A percentile compares a stretch with the other conserved stretches of the same genome.
These are phyloP conservation scores for Rhabdomys dilectus DNA, from an alignment of 2,113 vertebrate genomes.

Conservation along the genomic window DNA sequence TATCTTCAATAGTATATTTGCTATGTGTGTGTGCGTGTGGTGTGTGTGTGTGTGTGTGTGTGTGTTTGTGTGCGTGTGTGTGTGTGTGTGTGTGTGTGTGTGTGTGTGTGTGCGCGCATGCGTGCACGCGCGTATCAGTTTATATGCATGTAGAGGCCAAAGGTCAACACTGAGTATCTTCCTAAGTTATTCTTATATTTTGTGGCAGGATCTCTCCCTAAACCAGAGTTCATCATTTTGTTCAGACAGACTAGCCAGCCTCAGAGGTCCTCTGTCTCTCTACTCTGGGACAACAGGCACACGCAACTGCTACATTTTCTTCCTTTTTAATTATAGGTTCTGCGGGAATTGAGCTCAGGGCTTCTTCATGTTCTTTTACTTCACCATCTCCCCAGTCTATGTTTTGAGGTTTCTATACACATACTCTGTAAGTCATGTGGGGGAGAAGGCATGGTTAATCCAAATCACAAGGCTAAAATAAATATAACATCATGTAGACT, in stretches of 20 bases:
- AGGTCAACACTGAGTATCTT: background rate
- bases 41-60: background rate
- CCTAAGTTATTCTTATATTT: background rate
- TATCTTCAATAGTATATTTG: slow-evolving; percentile 1
- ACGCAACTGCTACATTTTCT: background rate
- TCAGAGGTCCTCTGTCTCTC: background rate
- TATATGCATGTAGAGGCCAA: background rate
- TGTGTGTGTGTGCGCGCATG: background rate
- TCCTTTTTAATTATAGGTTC: background rate
- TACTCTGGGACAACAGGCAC: background rate
- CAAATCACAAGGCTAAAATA: background rate
- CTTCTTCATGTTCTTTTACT: background rate
- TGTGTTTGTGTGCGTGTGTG: background rate
- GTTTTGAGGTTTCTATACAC: background rate
- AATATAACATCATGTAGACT: background rate
- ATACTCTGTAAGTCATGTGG: background rate
- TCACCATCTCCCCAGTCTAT: background rate
- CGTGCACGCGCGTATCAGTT: background rate
- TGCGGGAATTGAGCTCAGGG: too few species aligned
- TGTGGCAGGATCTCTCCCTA: background rate
- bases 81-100: background rate
- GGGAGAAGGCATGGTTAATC: background rate
- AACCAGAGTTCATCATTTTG: background rate
- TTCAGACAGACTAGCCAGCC: background rate
- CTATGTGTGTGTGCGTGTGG: background rate